Percentiles rank a stretch among this genome's conserved stretches.
Evolutionary conservation across 2,888 invertebrate species (phyloP).

Genomic region (Bimastos eiseni): DNA sequence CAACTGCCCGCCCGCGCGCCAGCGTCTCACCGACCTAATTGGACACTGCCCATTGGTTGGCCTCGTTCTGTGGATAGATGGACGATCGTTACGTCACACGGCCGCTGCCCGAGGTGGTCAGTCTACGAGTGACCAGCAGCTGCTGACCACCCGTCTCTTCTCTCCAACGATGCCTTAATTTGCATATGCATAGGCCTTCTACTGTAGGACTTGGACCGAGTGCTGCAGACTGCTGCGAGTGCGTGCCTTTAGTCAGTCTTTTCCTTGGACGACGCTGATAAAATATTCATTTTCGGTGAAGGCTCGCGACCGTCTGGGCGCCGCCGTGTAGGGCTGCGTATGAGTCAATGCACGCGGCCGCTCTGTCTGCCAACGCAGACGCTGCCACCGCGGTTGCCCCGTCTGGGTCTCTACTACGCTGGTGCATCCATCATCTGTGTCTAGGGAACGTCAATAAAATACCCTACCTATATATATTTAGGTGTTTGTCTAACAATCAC

Average conservation of each 20-base stretch:
- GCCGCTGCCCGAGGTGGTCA: background rate
- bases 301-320: background rate
- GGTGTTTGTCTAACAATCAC: too few relatives aligned
- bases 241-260: background rate
- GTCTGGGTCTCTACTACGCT: background rate
- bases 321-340: background rate
- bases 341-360: background rate
- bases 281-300: background rate
- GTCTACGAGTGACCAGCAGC: slow-evolving; percentile 2
- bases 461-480: background rate
- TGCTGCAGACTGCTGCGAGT: background rate
- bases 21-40: background rate
- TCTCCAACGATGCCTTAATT: background rate
- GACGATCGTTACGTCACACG: background rate
- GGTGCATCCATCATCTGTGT: background rate
- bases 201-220: background rate
- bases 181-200: background rate
- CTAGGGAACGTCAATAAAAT: background rate
- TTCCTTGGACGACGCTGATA: background rate
- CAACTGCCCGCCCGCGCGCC: background rate
- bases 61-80: background rate
- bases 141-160: background rate
- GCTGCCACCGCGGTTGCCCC: background rate
- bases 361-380: background rate
- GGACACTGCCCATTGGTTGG: background rate